phyloP scores from a whole-genome alignment of 2,113 vertebrate genomes.

The Malaclemys terrapin region DNA sequence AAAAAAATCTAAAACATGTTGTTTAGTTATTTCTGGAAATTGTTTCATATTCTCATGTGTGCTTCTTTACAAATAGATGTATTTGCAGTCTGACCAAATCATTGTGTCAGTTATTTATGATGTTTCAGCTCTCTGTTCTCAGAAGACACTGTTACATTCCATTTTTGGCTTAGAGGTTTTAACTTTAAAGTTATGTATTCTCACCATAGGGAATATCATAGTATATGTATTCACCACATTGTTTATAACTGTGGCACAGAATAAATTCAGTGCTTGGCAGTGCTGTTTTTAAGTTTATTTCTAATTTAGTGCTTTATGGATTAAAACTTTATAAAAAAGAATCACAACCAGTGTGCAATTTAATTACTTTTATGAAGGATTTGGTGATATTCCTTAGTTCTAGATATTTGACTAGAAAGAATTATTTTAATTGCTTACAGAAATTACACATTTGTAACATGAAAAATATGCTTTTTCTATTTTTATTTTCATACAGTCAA shows the following conservation, averaged over 20 bases:
- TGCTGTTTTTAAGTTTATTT: not conserved
- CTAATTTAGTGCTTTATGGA: not conserved
- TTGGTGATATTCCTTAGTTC: not conserved
- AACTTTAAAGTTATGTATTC: not conserved
- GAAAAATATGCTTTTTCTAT: not conserved
- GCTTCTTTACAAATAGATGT: not conserved
- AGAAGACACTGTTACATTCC: not conserved
- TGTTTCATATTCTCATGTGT: not conserved
- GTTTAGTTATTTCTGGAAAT: not conserved
- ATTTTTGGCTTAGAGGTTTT: too few species aligned
- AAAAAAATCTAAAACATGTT: not conserved
- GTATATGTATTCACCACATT: not conserved
- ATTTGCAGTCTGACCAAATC: not conserved
- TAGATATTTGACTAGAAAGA: not conserved
- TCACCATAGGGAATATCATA: not conserved
- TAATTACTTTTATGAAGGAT: not conserved
- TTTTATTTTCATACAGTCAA: not conserved
- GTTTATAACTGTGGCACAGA: not conserved
- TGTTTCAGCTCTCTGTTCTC: not conserved
- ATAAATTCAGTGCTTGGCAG: not conserved
- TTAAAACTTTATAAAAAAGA: not conserved
- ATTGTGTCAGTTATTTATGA: not conserved
- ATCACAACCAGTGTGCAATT: not conserved
- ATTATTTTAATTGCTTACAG: not conserved
- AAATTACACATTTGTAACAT: not conserved